Percentiles rank a stretch among this genome's conserved stretches.
Conservation (phyloP, 2,113 vertebrate genomes). For the Hymenochirus boettgeri region DNA sequence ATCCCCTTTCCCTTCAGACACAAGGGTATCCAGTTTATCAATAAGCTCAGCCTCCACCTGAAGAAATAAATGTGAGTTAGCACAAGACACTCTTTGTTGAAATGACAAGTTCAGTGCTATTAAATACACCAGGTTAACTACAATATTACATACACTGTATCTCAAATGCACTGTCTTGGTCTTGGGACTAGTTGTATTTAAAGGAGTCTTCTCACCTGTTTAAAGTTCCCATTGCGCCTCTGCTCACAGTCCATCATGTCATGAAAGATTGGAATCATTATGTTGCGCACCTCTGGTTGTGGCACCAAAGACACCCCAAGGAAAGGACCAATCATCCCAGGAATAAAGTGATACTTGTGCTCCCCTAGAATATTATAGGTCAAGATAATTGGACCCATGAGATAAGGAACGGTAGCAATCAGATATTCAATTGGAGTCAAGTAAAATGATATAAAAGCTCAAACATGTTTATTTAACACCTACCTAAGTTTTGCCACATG, state of each 20-base stretch:
- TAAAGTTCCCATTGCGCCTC: constrained; percentile 95
- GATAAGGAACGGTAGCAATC: too few species aligned
- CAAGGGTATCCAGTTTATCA: constrained; percentile 94
- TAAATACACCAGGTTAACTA: too few species aligned
- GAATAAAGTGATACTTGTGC: constrained; percentile 97
- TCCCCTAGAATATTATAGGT: constrained; percentile 77
- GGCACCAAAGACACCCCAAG: constrained; percentile 94
- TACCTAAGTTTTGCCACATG: constrained; percentile 87
- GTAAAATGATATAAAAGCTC: neutral
- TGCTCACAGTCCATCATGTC: constrained; percentile 99
- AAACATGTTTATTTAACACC: constrained; percentile 23
- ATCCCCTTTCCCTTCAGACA: constrained; percentile 93
- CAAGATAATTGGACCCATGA: too few species aligned
- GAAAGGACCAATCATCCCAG: constrained; percentile 96
- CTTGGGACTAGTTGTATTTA: too few species aligned
- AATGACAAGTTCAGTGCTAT: too few species aligned
- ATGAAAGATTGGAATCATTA: constrained; percentile 98
- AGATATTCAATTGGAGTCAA: neutral
- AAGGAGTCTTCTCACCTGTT: constrained; percentile 83
- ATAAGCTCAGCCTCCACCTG: constrained; percentile 95
- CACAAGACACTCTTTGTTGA: too few species aligned
- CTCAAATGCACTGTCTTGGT: too few species aligned
- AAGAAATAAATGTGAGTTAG: constrained; percentile 35
- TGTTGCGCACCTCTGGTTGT: constrained; percentile 89
- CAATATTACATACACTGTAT: too few species aligned